Percentiles rank a stretch among this genome's conserved stretches.
phyloP scores from a whole-genome alignment of 2,113 vertebrate genomes.

The Pleuronectes platessa region DNA sequence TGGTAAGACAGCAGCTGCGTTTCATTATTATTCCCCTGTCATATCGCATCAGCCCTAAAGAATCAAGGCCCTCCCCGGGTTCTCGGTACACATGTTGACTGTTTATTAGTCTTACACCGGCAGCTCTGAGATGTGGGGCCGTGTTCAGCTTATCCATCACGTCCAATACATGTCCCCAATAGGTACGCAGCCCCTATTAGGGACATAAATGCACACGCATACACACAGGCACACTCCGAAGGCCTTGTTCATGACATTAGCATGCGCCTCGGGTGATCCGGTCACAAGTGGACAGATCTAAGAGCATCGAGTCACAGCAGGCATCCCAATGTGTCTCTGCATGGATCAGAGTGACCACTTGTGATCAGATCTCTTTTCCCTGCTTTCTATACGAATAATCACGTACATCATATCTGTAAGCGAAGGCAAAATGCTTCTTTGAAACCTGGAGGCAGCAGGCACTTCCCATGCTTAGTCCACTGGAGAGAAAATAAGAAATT shows the following conservation, averaged over 20 bases:
- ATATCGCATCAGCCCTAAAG: constrained; percentile 43
- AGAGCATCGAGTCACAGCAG: neutral
- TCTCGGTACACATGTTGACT: constrained; percentile 39
- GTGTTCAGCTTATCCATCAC: constrained; percentile 47
- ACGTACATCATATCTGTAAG: too few species aligned
- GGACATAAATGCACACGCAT: neutral
- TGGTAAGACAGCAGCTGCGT: constrained; percentile 55
- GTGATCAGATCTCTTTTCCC: neutral
- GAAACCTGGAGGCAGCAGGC: too few species aligned
- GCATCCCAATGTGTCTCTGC: neutral
- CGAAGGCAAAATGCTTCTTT: too few species aligned
- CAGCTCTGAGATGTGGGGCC: constrained; percentile 48
- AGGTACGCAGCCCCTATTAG: constrained; percentile 26
- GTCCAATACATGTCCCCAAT: constrained; percentile 46
- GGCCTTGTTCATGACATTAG: neutral
- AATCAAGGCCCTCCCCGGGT: constrained; percentile 14
- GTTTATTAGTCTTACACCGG: constrained; percentile 44
- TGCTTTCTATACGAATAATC: neutral
- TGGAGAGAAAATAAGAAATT: neutral
- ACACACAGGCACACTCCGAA: neutral
- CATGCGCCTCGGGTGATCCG: neutral
- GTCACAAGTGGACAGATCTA: neutral
- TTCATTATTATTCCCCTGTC: constrained; percentile 64
- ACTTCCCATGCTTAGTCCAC: too few species aligned
- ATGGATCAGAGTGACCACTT: neutral